Base-by-base conservation (phyloP, 2,113 vertebrate genomes). In the Apteryx owenii region DNA sequence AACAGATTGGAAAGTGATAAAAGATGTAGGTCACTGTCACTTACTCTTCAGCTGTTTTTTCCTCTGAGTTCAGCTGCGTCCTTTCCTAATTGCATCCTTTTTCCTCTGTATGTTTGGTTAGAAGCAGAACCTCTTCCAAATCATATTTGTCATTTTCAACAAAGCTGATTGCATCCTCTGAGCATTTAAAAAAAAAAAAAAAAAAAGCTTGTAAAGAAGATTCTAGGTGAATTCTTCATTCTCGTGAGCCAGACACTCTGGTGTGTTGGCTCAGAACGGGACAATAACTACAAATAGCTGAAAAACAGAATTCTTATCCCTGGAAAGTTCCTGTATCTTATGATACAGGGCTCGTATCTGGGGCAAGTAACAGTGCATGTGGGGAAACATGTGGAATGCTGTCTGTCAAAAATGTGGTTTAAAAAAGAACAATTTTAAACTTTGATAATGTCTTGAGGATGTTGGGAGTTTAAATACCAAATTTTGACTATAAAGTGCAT, bases 81-180 rank as follows among this genome's bases (percentile, higher is more conserved):
- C 79, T 96, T 93, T 79, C 86, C 70, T 42, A 46, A 68, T 79
- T 21, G 10, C 73, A 31, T 89, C 80, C 31, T 78, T 71, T 91
- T 50, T 23, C 19, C 40, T 66, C 51, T 65, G 73, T 61, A 29
- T 66, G 90, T 81, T 12, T 97, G 94, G 90, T 87, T 79, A 60
- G 86, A 92, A 95, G 46, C 95, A 89, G 92, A 61, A 71, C 46
- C 72, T 88, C 66, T 82, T n/a, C 72, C 82, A 86, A 81, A 93
- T 84, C 60, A 3, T 36, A 76, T 95, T 93, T 87, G 44, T 85
- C 0, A 1, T 16, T 85, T 87, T 65, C 82, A 95, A 86, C 95
- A 28, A 92, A 33, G 26, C 36, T 33, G 66, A 90, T 23, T 25
- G 15, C 38, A 81, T 88, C 79, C 71, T 85, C 93, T 40, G 53